Evolutionary conservation across 23 tunicate species (phyloP), one percentile per base, ranked within the genome.

Genomic region (Trididemnum nubilum): DNA sequence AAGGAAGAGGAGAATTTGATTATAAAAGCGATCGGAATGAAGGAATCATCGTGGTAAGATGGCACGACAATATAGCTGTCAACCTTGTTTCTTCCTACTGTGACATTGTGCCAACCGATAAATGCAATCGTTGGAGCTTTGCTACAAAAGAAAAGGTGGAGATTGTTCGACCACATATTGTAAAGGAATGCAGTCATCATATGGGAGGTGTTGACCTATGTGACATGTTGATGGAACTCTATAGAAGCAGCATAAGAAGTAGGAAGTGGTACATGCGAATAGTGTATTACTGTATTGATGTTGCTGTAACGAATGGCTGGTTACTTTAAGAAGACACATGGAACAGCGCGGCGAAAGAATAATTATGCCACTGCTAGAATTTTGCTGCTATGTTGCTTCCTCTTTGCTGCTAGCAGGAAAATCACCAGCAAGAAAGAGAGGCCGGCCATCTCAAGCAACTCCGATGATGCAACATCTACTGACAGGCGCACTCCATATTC

Each of bases 221-320:
- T 30, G 79, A 73, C 79, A 73, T 73, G 60, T 37, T 73, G 79
- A n/a, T n/a, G n/a, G n/a, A n/a, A n/a, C n/a, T n/a, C n/a, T n/a
- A n/a, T n/a, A n/a, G n/a, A n/a, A n/a, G 5, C 15, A 32, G 79
- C 79, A 73, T 73, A 59, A 73, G 79, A 30, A 73, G 79, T 26
- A 73, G 26, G 18, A 73, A 39, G 40, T 73, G 79, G 59, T 73
- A 73, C 79, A 38, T 73, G 79, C 59, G 79, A 5, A 73, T 73
- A 7, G 79, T 73, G 79, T 73, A 73, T 32, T 73, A 40, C 40
- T 73, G 79, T 32, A 37, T 73, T 37, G 79, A 73, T 40, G 60
- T 73, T 2, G 60, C 79, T 12, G 79, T 73, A 25, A 25, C 15
- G 40, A 73, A 73, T 32, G 27, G 28, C 26, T 73, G 37, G 76